Conservation (phyloP, 30 jellyfish, hydroid and myxozoan species). For the Cassiopea andromeda region DNA sequence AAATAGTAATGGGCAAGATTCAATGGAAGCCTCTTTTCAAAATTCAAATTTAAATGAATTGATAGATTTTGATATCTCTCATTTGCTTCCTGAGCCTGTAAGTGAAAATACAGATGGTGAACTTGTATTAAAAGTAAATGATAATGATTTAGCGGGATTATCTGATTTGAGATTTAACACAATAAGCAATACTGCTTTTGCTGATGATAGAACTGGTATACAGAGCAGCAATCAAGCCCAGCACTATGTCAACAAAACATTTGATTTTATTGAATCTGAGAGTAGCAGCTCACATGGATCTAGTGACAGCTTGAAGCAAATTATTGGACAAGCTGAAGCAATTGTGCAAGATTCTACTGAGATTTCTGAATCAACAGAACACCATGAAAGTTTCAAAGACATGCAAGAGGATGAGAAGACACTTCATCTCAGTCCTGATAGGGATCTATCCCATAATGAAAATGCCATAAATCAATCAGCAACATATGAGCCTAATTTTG, state of each 20-base stretch:
- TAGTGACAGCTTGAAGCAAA: slow-evolving; percentile 35
- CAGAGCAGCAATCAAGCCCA: not conserved
- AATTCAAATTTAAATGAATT: not conserved
- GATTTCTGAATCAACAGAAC: not conserved
- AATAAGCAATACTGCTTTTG: not conserved
- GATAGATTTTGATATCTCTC: slow-evolving; percentile 25
- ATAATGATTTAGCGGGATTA: not conserved
- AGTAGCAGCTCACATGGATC: slow-evolving; percentile 32
- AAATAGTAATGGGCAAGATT: not conserved
- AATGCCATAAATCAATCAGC: not conserved
- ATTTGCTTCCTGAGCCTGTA: slow-evolving; percentile 48
- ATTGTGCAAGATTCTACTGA: slow-evolving; percentile 24
- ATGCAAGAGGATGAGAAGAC: not conserved
- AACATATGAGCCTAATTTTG: not conserved
- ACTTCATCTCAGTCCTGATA: not conserved
- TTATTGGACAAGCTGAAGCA: slow-evolving; percentile 49
- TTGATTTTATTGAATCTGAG: not conserved
- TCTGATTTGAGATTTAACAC: not conserved
- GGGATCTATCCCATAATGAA: not conserved
- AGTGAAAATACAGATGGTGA: not conserved
- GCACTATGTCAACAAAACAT: not conserved
- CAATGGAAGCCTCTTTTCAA: not conserved
- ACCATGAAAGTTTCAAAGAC: not conserved
- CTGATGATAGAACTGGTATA: not conserved
- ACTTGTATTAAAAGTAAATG: not conserved